These are phyloP conservation scores for Bergia puertoricense DNA, from an alignment of 92 coral and sea anemone species.

Conservation along the genomic window DNA sequence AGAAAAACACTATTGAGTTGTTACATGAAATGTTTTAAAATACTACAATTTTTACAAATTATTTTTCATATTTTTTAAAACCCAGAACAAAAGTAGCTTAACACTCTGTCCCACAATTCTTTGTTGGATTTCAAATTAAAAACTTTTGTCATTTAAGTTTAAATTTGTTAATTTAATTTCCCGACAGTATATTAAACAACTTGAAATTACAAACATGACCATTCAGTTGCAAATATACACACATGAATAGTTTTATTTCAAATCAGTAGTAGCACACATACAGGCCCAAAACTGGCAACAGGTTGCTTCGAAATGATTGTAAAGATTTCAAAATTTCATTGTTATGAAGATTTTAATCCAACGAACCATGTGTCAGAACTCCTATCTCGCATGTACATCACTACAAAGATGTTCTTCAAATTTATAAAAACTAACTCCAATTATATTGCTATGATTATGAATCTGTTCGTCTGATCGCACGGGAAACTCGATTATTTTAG, in stretches of 20 bases:
- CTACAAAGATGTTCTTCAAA: not conserved
- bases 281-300: not conserved
- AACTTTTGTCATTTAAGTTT: not conserved
- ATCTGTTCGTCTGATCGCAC: not conserved
- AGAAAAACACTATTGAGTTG: too few species aligned
- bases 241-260: not conserved
- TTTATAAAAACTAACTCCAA: not conserved
- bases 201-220: not conserved
- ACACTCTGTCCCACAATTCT: not conserved
- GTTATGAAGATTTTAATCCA: constrained; percentile 7
- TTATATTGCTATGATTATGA: not conserved
- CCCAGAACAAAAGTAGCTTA: too few species aligned
- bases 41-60: too few species aligned
- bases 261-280: not conserved
- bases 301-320: not conserved
- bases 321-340: not conserved
- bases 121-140: not conserved
- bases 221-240: not conserved
- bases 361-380: not conserved
- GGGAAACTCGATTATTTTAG: not conserved
- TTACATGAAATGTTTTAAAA: too few species aligned
- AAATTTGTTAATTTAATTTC: too few species aligned
- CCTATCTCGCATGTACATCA: not conserved
- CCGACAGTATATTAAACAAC: too few species aligned
- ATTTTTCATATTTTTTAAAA: too few species aligned